phyloP scores from a whole-genome alignment of 2,113 vertebrate species.

The Stigmatopora nigra region DNA sequence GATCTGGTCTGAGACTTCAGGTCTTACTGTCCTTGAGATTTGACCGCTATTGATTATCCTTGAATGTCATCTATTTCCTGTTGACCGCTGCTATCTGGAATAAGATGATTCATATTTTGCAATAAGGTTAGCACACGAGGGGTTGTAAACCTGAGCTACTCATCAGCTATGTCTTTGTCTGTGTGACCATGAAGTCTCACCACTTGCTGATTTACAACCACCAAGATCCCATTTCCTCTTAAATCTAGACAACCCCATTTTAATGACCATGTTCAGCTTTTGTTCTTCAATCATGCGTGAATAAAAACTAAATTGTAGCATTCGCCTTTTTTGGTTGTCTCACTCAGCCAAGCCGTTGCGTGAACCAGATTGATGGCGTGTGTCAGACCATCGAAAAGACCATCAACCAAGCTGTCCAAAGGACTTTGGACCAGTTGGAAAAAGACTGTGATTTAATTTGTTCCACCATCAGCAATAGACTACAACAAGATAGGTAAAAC shows the following conservation, averaged over 20 bases:
- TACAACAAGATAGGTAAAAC: conserved; percentile 67
- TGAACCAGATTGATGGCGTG: conserved; percentile 73
- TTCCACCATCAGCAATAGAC: conserved; percentile 57
- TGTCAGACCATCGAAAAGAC: conserved; percentile 76
- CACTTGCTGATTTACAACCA: conserved; percentile 38
- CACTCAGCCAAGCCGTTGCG: conserved; percentile 67
- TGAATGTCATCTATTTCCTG: conserved; percentile 30
- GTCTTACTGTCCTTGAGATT: conserved; percentile 1
- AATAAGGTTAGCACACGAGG: conserved; percentile 3
- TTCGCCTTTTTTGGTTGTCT: conserved; percentile 9
- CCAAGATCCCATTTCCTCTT: conserved; percentile 16
- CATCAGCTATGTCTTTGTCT: conserved; percentile 28
- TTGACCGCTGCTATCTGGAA: neutral
- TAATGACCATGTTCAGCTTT: conserved; percentile 30
- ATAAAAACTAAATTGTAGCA: neutral
- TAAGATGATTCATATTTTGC: conserved; percentile 8
- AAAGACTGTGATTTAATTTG: conserved; percentile 71
- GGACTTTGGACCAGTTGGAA: conserved; percentile 74
- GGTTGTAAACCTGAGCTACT: conserved; percentile 37
- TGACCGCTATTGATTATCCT: conserved; percentile 20
- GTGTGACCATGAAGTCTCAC: conserved; percentile 33
- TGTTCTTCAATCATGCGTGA: conserved; percentile 4
- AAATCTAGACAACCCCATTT: conserved; percentile 10
- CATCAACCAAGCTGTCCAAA: conserved; percentile 75
- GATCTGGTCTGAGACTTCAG: conserved; percentile 14